Base-by-base conservation (phyloP, 2,888 invertebrate species). In the Pyrgus malvae region DNA sequence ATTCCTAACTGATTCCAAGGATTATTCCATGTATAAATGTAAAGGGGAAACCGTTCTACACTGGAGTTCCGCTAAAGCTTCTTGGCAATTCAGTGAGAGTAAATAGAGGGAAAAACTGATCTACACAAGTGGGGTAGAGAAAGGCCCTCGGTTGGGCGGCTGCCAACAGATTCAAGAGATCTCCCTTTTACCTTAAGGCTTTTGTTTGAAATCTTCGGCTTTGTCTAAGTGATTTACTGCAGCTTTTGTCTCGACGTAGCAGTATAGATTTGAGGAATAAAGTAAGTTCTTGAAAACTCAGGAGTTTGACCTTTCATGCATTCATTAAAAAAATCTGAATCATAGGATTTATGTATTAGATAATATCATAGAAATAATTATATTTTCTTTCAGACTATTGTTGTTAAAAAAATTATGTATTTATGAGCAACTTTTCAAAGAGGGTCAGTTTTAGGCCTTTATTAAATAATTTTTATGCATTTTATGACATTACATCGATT, bases 221-320 rank as follows among this genome's bases (percentile, higher is more conserved):
- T 48, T 48, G 48, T 38, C 38, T 48, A 19, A 17, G 48, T 40
- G 48, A 48, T 27, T 40, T 40, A 38, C 48, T 38, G 16, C 38
- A 19, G 38, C 48, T 48, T 48, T 48, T 48, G 38, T 48, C 23
- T 9, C 6, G 9, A 27, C 2, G 38, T 48, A 38, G 48, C 35
- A 19, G 12, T 37, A 19, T 38, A 25, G 27, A 27, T 40, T 48
- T n/a, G 38, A 5, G 9, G n/a, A 19, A 38, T 38, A n/a, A 38
- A 38, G 38, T n/a, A 27, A 6, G 21, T 21, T 4, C 21, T 21
- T 21, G 21, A 6, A 21, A 21, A n/a, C n/a, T n/a, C n/a, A n/a
- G n/a, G n/a, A n/a, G n/a, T n/a, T n/a, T n/a, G n/a, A n/a, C n/a
- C n/a, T n/a, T n/a, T n/a, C n/a, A n/a, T n/a, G n/a, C n/a, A n/a